Base-by-base conservation (phyloP, 1,140 invertebrate genomes). In the Schlechtendalia chinensis region DNA sequence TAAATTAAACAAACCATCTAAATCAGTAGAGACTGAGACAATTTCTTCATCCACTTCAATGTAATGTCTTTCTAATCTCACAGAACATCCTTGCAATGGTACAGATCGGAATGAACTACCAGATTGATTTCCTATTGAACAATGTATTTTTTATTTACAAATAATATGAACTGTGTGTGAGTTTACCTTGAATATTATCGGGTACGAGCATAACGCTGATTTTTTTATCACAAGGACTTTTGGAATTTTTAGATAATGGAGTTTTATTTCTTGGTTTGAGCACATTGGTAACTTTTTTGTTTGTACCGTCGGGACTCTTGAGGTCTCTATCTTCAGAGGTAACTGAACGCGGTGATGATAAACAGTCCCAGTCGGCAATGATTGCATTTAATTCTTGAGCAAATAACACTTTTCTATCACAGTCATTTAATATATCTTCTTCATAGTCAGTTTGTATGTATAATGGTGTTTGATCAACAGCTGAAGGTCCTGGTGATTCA, bases 11-110 rank as follows among this genome's bases (percentile, higher is more conserved):
- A 82, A 84, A 89, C 88, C 89, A 87, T 90, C 89, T 65, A 90
- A 88, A 82, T 91, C 90, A 16, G 89, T 90, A 56, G 89, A 89
- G 16, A 90, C 88, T 5, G 89, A 90, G 82, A 89, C 86, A 83
- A 90, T 88, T 84, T 91, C 90, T 82, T 90, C 89, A 79, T 90
- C 89, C 5, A 89, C 84, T 83, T 90, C 89, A 82, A 90, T 89
- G 80, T 88, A 90, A 74, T 86, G 86, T 80, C 89, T 84, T 82
- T 88, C 87, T 75, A 89, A 88, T 82, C 87, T 87, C 14, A 88
- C 86, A 1, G 88, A 88, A 82, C 89, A 89, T 81, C 87, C 82
- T 58, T 81, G 72, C 5, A 83, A 82, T 29, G 45, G 56, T 27
- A 79, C 54, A 6, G 75, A 63, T 61, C 22, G 75, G 6, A 50